These are phyloP conservation scores for Tylochromis polylepis DNA, from an alignment of 2,113 vertebrate species.

Conservation along the genomic window DNA sequence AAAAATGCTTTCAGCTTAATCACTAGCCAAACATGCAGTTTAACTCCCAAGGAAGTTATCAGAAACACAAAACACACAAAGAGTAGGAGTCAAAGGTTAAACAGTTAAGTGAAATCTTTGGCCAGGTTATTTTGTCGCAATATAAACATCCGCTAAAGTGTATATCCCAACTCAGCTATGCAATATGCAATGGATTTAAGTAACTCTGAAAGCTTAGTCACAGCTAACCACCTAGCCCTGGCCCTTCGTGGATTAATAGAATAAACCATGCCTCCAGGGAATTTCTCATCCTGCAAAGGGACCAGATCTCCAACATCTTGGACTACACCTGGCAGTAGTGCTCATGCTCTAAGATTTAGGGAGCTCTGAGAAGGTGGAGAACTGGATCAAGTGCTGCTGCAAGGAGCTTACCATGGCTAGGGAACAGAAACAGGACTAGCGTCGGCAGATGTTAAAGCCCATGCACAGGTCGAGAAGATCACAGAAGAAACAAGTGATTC, in stretches of 20 bases:
- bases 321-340: background rate
- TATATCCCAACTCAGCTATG: background rate
- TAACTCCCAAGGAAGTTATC: background rate
- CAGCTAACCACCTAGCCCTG: background rate
- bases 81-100: background rate
- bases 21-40: background rate
- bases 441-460: background rate
- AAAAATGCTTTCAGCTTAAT: background rate
- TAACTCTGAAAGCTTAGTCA: background rate
- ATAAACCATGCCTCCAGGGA: background rate
- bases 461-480: background rate
- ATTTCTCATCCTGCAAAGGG: background rate
- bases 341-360: background rate
- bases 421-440: background rate
- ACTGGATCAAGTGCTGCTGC: background rate
- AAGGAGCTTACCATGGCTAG: background rate
- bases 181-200: background rate
- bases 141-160: background rate
- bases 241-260: fast-evolving
- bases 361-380: background rate
- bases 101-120: background rate
- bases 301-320: background rate
- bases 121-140: background rate
- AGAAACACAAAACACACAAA: background rate
- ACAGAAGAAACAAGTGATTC: background rate